Base-by-base conservation (phyloP, 2,888 invertebrate genomes). In the Auanema sp. region DNA sequence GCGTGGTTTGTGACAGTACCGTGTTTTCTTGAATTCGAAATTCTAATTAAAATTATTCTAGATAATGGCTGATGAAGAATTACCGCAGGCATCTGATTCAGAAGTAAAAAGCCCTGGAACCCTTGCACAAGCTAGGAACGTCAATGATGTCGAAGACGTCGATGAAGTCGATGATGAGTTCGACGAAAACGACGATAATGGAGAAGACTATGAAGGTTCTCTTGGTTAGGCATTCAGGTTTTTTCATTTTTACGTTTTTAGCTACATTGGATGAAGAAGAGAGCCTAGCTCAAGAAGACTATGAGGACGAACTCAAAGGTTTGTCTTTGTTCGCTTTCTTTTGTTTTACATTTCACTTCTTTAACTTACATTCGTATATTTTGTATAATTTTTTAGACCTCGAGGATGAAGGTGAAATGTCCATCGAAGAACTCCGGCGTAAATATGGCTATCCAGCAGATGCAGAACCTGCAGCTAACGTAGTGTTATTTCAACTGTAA, bases 261-360 rank as follows among this genome's bases (percentile, higher is more conserved):
- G 81, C 64, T 2, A 81, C 81, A 5, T 60, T 81, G 21, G 80
- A 73, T 52, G 80, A 81, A 60, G 81, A 81, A 59, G 81, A 81
- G 43, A 67, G 61, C 4, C 58, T 76, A 14, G 71, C 71, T n/a
- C 65, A 63, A 2, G 76, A 66, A 0, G 79, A 80, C 57, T 75
- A 77, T 16, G 71, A 41, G 3, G 69, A 79, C 54, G 80, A 80
- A 51, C 62, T 80, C 44, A 71, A 72, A 60, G 71, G 73, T 72
- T 4, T 55, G 14, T 5, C 51, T 60, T 44, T 40, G 11, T 21
- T 47, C 42, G 16, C 16, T 24, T 42, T 5, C n/a, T 50, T 55
- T 40, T 40, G 8, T 10, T 52, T 52, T n/a, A 21, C 3, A 21
- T 21, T 16, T 43, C 11, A 43, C 12, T 12, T 43, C 11, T 43